Percentiles rank a stretch among this genome's conserved stretches.
Conservation (phyloP, 2,113 vertebrate species). For the Perccottus glenii region DNA sequence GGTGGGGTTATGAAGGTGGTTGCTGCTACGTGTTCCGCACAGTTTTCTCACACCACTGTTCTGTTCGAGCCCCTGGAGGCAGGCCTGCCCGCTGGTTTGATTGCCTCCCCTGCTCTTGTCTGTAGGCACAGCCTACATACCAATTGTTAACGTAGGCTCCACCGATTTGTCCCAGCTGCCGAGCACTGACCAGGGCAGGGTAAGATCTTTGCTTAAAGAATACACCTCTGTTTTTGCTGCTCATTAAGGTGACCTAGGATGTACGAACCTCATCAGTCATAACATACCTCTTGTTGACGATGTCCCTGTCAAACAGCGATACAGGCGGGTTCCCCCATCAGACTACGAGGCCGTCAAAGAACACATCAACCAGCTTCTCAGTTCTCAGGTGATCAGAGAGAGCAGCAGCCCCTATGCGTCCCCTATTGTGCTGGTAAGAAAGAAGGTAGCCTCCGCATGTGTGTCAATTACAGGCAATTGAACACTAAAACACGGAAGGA, state of each 20-base stretch:
- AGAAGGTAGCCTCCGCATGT: background rate
- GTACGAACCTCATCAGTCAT: background rate
- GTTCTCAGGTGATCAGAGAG: background rate
- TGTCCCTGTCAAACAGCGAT: background rate
- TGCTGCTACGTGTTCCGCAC: background rate
- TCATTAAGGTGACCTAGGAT: background rate
- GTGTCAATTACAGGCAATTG: background rate
- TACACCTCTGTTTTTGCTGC: background rate
- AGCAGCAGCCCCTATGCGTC: background rate
- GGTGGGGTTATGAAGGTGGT: slow-evolving; percentile 15
- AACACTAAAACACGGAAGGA: background rate
- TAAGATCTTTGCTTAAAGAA: background rate
- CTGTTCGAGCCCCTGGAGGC: slow-evolving; percentile 7
- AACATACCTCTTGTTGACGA: background rate
- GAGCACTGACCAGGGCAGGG: background rate
- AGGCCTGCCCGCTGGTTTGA: no score
- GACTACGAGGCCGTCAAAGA: slow-evolving; percentile 13
- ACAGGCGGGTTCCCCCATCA: background rate
- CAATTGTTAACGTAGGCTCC: no score
- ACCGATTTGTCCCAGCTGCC: background rate
- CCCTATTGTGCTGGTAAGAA: background rate
- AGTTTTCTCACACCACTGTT: background rate
- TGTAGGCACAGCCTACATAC: no score
- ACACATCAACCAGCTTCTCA: background rate
- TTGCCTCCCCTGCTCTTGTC: no score